Conservation (phyloP, 1,140 invertebrate species). For the Caenorhabditis tropicalis region DNA sequence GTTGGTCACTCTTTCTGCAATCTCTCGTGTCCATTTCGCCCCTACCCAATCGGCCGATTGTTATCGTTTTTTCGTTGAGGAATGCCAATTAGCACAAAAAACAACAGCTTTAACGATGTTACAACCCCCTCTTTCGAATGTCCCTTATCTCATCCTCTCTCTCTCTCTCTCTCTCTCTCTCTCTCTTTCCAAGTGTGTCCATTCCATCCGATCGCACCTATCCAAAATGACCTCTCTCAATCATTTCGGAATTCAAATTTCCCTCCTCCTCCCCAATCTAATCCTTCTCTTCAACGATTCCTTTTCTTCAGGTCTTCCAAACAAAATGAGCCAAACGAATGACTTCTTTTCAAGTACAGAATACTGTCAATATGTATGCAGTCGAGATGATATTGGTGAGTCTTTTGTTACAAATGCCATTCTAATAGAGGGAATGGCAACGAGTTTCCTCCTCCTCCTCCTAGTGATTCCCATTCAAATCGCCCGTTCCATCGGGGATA, state of each 20-base stretch:
- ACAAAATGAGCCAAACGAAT: slow-evolving; percentile 32
- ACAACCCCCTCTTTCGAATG: not conserved
- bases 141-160: slow-evolving; percentile 2
- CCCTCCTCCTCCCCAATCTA: not conserved
- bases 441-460: too few relatives aligned
- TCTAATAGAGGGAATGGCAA: too few relatives aligned
- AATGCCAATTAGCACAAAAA: slow-evolving; percentile 33
- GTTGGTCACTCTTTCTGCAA: not conserved
- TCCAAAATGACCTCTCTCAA: not conserved
- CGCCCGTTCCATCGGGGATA: not conserved
- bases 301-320: slow-evolving; percentile 23
- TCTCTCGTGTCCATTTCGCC: not conserved
- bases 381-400: slow-evolving; percentile 33
- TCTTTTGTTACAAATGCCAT: not conserved
- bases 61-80: not conserved
- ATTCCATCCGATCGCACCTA: too few relatives aligned
- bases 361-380: slow-evolving; percentile 19
- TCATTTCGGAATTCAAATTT: not conserved
- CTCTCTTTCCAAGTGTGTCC: not conserved
- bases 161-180: not conserved
- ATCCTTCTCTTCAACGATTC: not conserved
- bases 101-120: slow-evolving; percentile 27
- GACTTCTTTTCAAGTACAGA: slow-evolving; percentile 31
- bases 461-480: not conserved
- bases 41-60: not conserved